Evolutionary conservation across 2,113 vertebrate species (phyloP), one percentile per base, ranked within the genome.

Genomic region (Tychaedon coryphoeus): DNA sequence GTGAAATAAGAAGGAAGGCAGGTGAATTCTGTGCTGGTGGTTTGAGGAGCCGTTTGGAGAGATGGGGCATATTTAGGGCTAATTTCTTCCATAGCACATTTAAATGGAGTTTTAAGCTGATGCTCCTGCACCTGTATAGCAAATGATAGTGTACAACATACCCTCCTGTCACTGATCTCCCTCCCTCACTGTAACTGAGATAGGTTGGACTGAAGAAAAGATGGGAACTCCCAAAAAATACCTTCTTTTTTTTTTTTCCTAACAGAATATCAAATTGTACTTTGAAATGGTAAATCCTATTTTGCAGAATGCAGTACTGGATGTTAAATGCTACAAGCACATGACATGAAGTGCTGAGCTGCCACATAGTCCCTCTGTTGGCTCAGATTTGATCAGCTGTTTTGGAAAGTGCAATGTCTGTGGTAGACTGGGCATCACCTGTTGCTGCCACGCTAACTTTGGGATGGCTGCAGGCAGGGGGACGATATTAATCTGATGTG

Each of bases 91-190:
- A 12, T 3, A 23, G n/a, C 19, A 85, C 16, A 12, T 53, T 88
- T 54, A 71, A 81, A 38, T 43, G 5, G 14, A 50, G 25, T 40
- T 78, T 78, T 60, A 79, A 78, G 26, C 16, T 34, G 42, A 7
- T 36, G 19, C 28, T 67, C 8, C 34, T 85, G 40, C 12, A 73
- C 7, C 10, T 74, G 19, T 60, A 13, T 12, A n/a, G n/a, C 24
- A 13, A 54, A 19, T 3, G 42, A 1, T 11, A 53, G 20, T 4
- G 12, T 79, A 28, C 22, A 54, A 12, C 0, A 1, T 84, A n/a
- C 4, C 3, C 5, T 70, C 24, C 15, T 67, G 40, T 51, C 40
- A 19, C 1, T 26, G 40, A 72, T 65, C 60, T 15, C 6, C 6
- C 3, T 76, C 26, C 10, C 14, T 53, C 38, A 3, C 22, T 43